Percentiles rank a stretch among this genome's conserved stretches.
Conservation (phyloP, 2,888 invertebrate genomes). For the Psococerastis gibbosa region DNA sequence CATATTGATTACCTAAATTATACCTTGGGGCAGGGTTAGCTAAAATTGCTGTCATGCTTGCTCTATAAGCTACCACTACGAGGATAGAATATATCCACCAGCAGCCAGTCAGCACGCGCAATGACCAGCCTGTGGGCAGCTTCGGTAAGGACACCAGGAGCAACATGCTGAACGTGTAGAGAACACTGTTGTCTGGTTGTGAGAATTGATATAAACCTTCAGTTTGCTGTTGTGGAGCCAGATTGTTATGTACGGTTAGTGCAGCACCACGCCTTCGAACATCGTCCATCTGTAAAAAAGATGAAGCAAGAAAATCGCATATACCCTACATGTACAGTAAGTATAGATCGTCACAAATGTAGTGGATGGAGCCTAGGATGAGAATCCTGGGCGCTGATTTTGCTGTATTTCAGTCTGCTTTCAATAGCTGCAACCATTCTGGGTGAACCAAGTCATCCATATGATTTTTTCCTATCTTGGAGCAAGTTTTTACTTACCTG, state of each 20-base stretch:
- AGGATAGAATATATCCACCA: slow-evolving; percentile 73
- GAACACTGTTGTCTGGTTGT: slow-evolving; percentile 48
- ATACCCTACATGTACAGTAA: too few relatives aligned
- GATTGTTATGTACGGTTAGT: neutral
- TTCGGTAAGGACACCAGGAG: slow-evolving; percentile 57
- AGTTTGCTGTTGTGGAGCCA: slow-evolving; percentile 16
- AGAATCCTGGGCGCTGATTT: too few relatives aligned
- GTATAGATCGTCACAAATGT: too few relatives aligned
- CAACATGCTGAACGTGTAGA: slow-evolving; percentile 67
- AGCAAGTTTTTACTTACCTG: too few relatives aligned
- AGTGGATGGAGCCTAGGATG: too few relatives aligned
- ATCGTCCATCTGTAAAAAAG: slow-evolving; percentile 9
- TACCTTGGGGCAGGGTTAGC: slow-evolving; percentile 56
- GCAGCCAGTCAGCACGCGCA: slow-evolving; percentile 65
- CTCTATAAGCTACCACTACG: slow-evolving; percentile 58
- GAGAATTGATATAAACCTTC: slow-evolving; percentile 49
- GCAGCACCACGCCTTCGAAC: neutral
- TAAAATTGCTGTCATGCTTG: slow-evolving; percentile 68
- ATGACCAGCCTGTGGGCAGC: slow-evolving; percentile 59
- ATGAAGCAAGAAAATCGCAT: too few relatives aligned
- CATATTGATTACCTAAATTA: too few relatives aligned
- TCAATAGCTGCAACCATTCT: too few relatives aligned
- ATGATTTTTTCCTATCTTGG: too few relatives aligned
- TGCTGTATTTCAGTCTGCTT: too few relatives aligned
- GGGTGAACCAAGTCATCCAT: too few relatives aligned